phyloP scores from a whole-genome alignment of 2,113 vertebrate species.

The Protobothrops mucrosquamatus region DNA sequence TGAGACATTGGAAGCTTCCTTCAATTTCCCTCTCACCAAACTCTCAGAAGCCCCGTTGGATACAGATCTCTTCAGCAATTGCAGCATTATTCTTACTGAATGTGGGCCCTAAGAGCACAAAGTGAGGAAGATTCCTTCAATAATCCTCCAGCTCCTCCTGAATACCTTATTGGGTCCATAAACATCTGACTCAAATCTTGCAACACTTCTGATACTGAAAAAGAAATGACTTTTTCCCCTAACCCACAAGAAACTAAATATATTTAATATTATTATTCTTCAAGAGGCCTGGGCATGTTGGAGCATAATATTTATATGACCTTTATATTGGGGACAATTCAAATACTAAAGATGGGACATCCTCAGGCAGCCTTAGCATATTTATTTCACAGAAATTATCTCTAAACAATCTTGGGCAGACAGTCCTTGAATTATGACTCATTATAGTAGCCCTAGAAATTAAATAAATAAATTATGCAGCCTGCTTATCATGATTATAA shows the following conservation, averaged over 20 bases:
- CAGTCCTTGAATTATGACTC: too few relatives aligned
- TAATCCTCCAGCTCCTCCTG: neutral
- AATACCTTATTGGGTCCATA: neutral
- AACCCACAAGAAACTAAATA: neutral
- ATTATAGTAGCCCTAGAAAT: too few relatives aligned
- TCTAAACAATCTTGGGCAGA: neutral
- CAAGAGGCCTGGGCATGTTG: neutral
- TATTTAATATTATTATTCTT: neutral
- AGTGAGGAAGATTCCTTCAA: neutral
- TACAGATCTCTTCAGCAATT: neutral
- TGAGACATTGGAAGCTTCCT: neutral
- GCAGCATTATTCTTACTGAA: neutral
- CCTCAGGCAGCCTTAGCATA: neutral
- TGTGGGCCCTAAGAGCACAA: neutral
- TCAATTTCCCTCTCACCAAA: neutral
- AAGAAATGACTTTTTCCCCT: neutral
- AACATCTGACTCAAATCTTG: neutral
- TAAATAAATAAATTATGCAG: too few relatives aligned
- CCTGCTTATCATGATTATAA: too few relatives aligned
- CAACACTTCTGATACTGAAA: neutral
- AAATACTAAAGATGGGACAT: neutral
- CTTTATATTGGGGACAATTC: neutral
- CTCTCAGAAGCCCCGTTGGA: neutral
- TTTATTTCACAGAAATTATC: neutral
- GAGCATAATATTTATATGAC: neutral